Evolutionary conservation across 1,140 invertebrate species (phyloP), one percentile per base, ranked within the genome.

Genomic region (Lasioglossum albipes): DNA sequence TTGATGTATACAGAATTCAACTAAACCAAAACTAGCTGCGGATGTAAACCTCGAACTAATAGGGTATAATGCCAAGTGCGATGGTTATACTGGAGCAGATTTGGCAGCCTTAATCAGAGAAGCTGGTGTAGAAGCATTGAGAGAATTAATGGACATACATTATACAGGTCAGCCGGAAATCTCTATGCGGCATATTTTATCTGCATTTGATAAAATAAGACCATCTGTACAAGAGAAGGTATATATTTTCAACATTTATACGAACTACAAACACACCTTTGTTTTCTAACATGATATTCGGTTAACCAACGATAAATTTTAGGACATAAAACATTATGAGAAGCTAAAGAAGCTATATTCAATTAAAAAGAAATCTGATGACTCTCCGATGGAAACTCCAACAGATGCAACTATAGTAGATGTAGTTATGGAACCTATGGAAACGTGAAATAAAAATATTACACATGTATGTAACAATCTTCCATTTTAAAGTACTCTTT

Each of bases 61-160:
- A 61, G 95, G 94, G 5, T 92, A 89, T 61, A 96, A 96, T 62
- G 91, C 89, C 6, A 90, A 95, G 66, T 97, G 97, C 76, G 94
- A 97, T 54, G 96, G 97, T 45, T 98, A 96, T 84, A 98, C 97
- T 2, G 98, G 98, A 72, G 98, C 98, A 20, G 99, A 99, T 94
- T 94, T 99, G 54, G 96, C 97, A 22, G 97, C 97, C 36, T 92
- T 99, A 36, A 95, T 98, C 0, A 94, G 96, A 84, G 97, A 98
- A 93, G 97, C 98, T 0, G 96, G 96, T 0, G 94, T 97, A 74
- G 94, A 96, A 88, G 95, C 97, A 10, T 91, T 99, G 12, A 96
- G 95, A 81, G 95, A 97, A 87, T 93, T 95, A 82, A 94, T 96
- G 68, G 90, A 91, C 16, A 89, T 90, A 41, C 73, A 68, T 72